A percentile compares a stretch with the other conserved stretches of the same genome.
Conservation (phyloP, 2,888 invertebrate genomes). For the Philonicus albiceps region DNA sequence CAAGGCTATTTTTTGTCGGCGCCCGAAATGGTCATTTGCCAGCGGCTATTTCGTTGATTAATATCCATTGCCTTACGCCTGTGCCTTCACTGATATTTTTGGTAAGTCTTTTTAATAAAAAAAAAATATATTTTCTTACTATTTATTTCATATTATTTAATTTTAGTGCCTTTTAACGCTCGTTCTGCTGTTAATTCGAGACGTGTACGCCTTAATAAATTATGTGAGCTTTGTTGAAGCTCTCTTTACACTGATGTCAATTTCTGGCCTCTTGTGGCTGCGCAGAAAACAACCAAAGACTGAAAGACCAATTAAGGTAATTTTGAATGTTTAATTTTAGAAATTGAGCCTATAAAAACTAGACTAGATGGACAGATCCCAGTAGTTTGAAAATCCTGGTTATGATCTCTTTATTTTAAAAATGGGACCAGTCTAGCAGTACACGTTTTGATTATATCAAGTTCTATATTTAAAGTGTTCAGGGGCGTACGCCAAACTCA, state of each 20-base stretch:
- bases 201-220: slow-evolving; percentile 88
- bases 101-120: slow-evolving; percentile 66
- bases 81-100: slow-evolving; percentile 87
- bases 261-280: slow-evolving; percentile 85
- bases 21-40: slow-evolving; percentile 89
- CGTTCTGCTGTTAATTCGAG: slow-evolving; percentile 78
- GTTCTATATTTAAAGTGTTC: too few species aligned
- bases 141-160: slow-evolving; percentile 52
- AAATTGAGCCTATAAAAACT: too few species aligned
- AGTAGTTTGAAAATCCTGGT: too few species aligned
- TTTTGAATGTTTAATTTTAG: neutral
- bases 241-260: slow-evolving; percentile 84
- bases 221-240: slow-evolving; percentile 93
- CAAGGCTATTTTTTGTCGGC: slow-evolving; percentile 89
- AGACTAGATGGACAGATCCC: too few species aligned
- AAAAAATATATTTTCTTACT: neutral
- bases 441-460: too few species aligned
- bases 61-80: slow-evolving; percentile 81
- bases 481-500: too few species aligned
- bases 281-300: slow-evolving; percentile 78
- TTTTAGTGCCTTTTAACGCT: slow-evolving; percentile 85
- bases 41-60: slow-evolving; percentile 84
- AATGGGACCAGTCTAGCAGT: too few species aligned
- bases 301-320: slow-evolving; percentile 82
- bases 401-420: too few species aligned